Evolutionary conservation across 2,113 vertebrate species (phyloP), one percentile per base, ranked within the genome.

Genomic region (Centrocercus urophasianus): DNA sequence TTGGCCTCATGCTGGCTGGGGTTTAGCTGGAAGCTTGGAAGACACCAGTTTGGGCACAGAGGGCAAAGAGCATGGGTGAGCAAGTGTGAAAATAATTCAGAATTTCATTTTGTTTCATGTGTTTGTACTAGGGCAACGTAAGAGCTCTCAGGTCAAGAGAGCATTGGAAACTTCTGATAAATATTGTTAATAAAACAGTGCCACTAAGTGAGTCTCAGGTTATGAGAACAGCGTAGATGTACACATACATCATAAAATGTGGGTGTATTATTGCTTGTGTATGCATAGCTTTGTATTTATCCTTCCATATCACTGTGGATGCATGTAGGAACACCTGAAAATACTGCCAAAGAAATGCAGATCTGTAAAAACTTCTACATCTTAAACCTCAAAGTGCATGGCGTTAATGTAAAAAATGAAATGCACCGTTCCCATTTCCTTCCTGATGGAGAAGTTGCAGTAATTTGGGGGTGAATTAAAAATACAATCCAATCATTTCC

Each of bases 391-490:
- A 30, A 95, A 54, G 17, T 77, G 54, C 28, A 10, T 73, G 76
- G 40, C 24, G 66, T 71, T 71, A 57, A 78, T 83, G 83, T 91
- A 91, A 93, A 88, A 95, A 91, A 70, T 54, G 78, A 96, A 94
- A 95, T 93, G 80, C 48, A 96, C 83, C 91, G 94, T 97, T 96
- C 93, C 84, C 97, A 94, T 97, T 96, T 97, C 97, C 93, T 95
- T 96, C 96, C 96, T 81, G 71, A 91, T 90, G 89, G 91, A 92
- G 81, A 94, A 96, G 92, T 92, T 96, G 95, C 96, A 93, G 92
- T 93, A 97, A 96, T 96, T 94, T 95, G 72, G 92, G 95, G 88
- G 47, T 88, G 92, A 95, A 97, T 97, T 97, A 98, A 96, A 98
- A 98, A 95, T 98, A 95, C 96, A 97, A 93, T 97, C 91, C 95